Evolutionary conservation across 2,888 invertebrate genomes (phyloP).

Genomic region (Blera fallax): DNA sequence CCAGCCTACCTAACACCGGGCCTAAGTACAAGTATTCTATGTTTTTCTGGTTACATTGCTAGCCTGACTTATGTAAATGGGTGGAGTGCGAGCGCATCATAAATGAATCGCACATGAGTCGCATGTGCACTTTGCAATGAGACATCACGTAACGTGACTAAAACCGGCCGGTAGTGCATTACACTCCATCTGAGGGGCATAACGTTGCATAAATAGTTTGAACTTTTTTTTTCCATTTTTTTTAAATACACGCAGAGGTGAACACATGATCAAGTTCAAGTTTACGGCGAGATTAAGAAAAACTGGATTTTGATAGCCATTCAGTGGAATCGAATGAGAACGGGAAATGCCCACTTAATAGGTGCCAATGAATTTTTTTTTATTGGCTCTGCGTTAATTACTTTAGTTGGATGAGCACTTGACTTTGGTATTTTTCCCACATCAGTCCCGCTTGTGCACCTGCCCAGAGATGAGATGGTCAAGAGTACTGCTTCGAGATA

Average conservation of each 20-base stretch:
- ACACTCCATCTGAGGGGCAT: background rate
- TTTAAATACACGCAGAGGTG: slow-evolving; percentile 7
- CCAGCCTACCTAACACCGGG: slow-evolving; percentile 21
- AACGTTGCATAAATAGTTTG: slow-evolving; percentile 41
- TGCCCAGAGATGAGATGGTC: too few relatives aligned
- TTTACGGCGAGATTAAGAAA: background rate
- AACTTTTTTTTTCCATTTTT: slow-evolving; percentile 14
- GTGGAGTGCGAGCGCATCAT: slow-evolving; percentile 37
- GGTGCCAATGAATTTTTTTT: slow-evolving; percentile 6
- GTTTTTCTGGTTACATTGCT: background rate
- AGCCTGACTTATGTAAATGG: slow-evolving; percentile 28
- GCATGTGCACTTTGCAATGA: background rate
- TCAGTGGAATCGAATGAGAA: background rate
- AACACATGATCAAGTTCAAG: slow-evolving; percentile 35
- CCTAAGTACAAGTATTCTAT: background rate
- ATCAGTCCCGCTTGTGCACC: too few relatives aligned
- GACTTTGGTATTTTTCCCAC: too few relatives aligned
- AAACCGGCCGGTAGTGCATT: background rate
- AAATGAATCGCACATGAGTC: background rate
- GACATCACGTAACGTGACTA: slow-evolving; percentile 16
- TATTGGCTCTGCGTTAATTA: background rate
- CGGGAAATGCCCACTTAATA: background rate
- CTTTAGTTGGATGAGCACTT: too few relatives aligned
- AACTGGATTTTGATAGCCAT: slow-evolving; percentile 5
- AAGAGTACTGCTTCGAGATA: too few relatives aligned